phyloP scores from a whole-genome alignment of 2,113 vertebrate genomes.

The Oreochromis spilurus region DNA sequence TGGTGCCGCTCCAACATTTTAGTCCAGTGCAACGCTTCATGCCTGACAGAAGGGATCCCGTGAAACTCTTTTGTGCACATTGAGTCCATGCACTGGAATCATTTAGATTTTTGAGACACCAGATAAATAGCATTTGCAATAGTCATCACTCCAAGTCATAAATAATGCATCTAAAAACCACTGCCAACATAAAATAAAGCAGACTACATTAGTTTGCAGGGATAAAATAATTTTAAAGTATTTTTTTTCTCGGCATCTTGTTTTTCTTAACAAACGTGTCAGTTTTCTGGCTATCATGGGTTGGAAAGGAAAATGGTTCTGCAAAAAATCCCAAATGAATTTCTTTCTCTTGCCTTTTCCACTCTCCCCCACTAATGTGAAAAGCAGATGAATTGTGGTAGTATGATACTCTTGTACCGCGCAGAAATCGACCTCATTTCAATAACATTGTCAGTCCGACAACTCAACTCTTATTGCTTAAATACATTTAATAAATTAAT shows the following conservation, averaged over 20 bases:
- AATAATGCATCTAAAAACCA: neutral
- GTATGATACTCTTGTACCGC: neutral
- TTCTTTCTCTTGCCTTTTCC: conserved; percentile 12
- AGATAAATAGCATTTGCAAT: neutral
- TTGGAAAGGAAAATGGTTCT: neutral
- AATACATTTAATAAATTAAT: neutral
- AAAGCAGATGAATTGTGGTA: conserved; percentile 19
- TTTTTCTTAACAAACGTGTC: neutral
- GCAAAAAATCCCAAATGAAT: neutral
- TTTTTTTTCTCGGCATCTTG: neutral
- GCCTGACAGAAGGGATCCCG: neutral
- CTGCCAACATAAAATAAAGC: neutral
- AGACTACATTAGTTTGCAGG: neutral
- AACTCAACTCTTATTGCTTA: neutral
- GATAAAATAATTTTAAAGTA: neutral
- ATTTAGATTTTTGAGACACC: neutral
- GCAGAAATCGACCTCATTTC: neutral
- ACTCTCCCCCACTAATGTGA: conserved; percentile 32
- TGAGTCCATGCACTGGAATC: neutral
- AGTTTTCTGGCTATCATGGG: neutral
- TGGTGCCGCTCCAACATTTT: conserved; percentile 22
- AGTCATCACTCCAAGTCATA: neutral
- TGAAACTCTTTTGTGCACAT: neutral
- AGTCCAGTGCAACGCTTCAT: neutral
- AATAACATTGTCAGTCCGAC: neutral